phyloP scores from a whole-genome alignment of 2,888 invertebrate species.

The Patella pellucida region DNA sequence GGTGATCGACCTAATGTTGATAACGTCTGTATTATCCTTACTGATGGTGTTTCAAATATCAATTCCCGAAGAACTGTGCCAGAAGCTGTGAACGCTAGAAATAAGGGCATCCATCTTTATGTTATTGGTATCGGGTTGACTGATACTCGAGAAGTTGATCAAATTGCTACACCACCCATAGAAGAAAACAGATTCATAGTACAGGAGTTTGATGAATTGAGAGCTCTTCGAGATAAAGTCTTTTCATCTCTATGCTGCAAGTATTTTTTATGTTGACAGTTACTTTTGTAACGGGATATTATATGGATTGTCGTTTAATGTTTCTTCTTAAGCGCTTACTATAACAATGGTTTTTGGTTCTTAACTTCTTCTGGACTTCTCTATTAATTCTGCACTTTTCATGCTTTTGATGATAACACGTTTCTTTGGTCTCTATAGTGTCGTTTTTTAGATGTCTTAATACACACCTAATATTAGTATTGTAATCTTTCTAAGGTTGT shows the following conservation, averaged over 20 bases:
- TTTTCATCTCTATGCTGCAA: slow-evolving; percentile 33
- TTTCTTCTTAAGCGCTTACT: no score
- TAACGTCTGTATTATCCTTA: slow-evolving; percentile 54
- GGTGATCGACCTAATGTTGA: slow-evolving; percentile 53
- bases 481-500: no score
- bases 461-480: no score
- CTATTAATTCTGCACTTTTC: no score
- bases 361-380: no score
- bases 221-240: slow-evolving; percentile 30
- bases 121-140: slow-evolving; percentile 47
- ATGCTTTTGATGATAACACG: no score
- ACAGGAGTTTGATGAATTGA: slow-evolving; percentile 40
- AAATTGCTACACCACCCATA: slow-evolving; percentile 42
- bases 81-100: slow-evolving; percentile 38
- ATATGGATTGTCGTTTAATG: no score
- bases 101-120: slow-evolving; percentile 41
- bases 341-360: no score
- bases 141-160: slow-evolving; percentile 41
- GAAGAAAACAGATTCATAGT: slow-evolving; percentile 42
- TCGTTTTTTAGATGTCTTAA: no score
- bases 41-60: slow-evolving; percentile 59
- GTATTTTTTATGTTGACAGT: slow-evolving; percentile 31
- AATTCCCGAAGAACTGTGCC: slow-evolving; percentile 41
- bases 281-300: no score
- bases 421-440: no score